phyloP scores from a whole-genome alignment of 2,888 invertebrate genomes.

The Eueremaeus valkanovi region DNA sequence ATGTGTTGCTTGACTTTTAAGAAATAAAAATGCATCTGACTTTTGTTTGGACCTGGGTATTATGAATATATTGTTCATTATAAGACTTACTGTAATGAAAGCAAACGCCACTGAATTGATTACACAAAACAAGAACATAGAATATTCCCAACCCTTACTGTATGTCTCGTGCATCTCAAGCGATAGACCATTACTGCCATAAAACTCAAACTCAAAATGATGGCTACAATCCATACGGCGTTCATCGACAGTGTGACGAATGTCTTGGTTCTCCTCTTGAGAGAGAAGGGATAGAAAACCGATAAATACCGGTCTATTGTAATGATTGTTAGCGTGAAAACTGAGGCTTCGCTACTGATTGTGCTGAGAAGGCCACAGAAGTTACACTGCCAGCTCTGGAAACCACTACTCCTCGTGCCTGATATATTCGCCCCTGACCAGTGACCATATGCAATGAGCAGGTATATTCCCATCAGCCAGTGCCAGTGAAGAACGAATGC shows the following conservation, averaged over 20 bases:
- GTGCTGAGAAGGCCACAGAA: conserved; percentile 63
- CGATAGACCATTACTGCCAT: conserved; percentile 61
- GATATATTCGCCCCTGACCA: conserved; percentile 59
- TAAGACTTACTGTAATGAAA: conserved; percentile 55
- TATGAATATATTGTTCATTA: not conserved
- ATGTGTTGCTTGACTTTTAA: no score
- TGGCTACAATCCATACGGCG: conserved; percentile 58
- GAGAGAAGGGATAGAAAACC: conserved; percentile 58
- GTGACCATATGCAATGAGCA: conserved; percentile 58
- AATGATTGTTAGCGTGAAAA: conserved; percentile 65
- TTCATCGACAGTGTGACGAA: conserved; percentile 57
- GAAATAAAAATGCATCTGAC: no score
- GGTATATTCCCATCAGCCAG: conserved; percentile 62
- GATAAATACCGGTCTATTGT: conserved; percentile 66
- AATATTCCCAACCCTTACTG: conserved; percentile 57
- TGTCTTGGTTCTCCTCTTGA: conserved; percentile 53
- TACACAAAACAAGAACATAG: conserved; percentile 59
- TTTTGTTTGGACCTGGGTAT: no score
- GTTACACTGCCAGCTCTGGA: conserved; percentile 59
- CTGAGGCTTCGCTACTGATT: conserved; percentile 57
- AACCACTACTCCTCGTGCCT: conserved; percentile 60
- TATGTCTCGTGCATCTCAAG: conserved; percentile 62
- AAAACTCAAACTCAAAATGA: conserved; percentile 57
- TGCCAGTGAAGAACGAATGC: conserved; percentile 61
- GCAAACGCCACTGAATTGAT: conserved; percentile 59